phyloP scores from a whole-genome alignment of 2,888 invertebrate genomes.

The Xylocampa areola region DNA sequence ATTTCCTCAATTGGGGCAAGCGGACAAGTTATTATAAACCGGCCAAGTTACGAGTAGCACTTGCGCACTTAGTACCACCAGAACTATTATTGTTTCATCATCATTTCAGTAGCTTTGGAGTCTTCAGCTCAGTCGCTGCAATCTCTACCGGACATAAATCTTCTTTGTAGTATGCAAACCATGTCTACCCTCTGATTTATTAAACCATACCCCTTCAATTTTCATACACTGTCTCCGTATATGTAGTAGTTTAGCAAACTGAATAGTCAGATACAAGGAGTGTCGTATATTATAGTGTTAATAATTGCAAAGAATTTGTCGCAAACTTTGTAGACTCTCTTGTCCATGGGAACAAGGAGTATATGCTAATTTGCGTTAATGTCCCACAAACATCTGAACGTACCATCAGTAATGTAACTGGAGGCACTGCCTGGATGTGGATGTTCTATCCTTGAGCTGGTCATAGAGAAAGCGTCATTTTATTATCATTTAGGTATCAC shows the following conservation, averaged over 20 bases:
- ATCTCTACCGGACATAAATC: slow-evolving; percentile 21
- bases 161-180: slow-evolving; percentile 36
- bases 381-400: slow-evolving; percentile 85
- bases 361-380: slow-evolving; percentile 72
- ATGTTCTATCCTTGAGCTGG: slow-evolving; percentile 15
- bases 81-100: no score
- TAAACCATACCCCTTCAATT: no score
- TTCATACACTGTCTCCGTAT: background rate
- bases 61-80: no score
- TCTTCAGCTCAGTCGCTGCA: no score
- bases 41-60: no score
- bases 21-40: slow-evolving; percentile 1
- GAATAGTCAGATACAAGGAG: slow-evolving; percentile 5
- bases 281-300: slow-evolving; percentile 28
- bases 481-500: slow-evolving; percentile 16
- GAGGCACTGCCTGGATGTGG: slow-evolving; percentile 86
- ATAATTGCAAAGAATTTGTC: slow-evolving; percentile 55
- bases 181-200: slow-evolving; percentile 23
- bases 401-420: slow-evolving; percentile 69
- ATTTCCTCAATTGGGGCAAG: background rate
- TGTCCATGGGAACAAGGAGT: slow-evolving; percentile 65
- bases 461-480: slow-evolving; percentile 9
- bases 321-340: slow-evolving; percentile 69
- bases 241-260: slow-evolving; percentile 5
- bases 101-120: no score